Percentiles rank a stretch among this genome's conserved stretches.
phyloP scores from a whole-genome alignment of 2,888 invertebrate genomes.

The Eupithecia pulchellata region DNA sequence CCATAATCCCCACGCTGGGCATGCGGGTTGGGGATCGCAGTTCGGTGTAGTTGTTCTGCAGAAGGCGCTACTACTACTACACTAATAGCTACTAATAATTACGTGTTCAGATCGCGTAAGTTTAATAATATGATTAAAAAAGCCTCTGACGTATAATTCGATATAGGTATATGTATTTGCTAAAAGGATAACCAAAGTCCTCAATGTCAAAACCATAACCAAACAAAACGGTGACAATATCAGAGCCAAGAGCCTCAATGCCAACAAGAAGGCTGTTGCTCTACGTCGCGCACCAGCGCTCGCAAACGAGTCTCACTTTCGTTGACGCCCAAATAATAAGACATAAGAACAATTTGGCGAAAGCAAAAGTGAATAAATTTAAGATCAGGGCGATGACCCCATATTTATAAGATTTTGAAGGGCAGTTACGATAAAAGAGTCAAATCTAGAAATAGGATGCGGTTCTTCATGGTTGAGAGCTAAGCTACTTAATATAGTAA shows the following conservation, averaged over 20 bases:
- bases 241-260: not conserved
- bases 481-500: no score
- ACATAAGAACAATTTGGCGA: conserved; percentile 5
- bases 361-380: not conserved
- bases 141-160: no score
- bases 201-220: not conserved
- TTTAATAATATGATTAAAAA: no score
- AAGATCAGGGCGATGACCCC: not conserved
- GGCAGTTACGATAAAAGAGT: not conserved
- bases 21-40: no score
- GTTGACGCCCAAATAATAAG: not conserved
- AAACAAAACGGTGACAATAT: not conserved
- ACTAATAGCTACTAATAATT: no score
- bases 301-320: not conserved
- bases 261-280: not conserved
- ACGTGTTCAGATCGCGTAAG: no score
- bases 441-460: not conserved
- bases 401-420: not conserved
- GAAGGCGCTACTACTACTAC: no score
- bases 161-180: no score
- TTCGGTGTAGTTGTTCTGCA: no score
- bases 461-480: not conserved
- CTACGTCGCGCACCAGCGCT: not conserved
- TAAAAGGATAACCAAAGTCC: no score
- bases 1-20: no score